Evolutionary conservation across 2,797 vertebrate species (phyloP).

Genomic region (Enteromius fasciolatus): DNA sequence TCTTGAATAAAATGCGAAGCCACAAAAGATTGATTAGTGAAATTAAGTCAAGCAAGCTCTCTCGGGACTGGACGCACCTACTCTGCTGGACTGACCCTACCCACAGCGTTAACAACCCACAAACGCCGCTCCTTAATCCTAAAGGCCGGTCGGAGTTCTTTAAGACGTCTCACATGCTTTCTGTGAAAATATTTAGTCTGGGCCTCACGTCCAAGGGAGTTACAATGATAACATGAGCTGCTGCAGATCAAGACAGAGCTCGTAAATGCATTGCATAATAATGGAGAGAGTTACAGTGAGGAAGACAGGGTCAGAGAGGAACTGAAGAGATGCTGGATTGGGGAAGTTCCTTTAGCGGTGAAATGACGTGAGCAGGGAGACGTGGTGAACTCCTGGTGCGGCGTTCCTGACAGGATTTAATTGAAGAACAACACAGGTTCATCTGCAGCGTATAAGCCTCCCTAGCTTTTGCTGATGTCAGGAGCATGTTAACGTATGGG

Average conservation of each 20-base stretch:
- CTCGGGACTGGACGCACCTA: background rate
- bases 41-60: background rate
- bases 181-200: constrained; percentile 68
- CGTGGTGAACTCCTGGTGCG: constrained; percentile 32
- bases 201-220: constrained; percentile 59
- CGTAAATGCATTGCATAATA: constrained; percentile 51
- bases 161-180: constrained; percentile 64
- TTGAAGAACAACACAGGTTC: constrained; percentile 68
- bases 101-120: constrained; percentile 22
- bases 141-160: constrained; percentile 33
- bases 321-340: constrained; percentile 13
- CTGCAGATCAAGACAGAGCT: constrained; percentile 48
- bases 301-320: background rate
- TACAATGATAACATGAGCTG: constrained; percentile 59
- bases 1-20: background rate
- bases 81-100: constrained; percentile 16
- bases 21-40: background rate
- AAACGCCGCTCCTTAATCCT: constrained; percentile 52
- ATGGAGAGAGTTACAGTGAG: constrained; percentile 13
- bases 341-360: constrained; percentile 45
- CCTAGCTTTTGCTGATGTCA: constrained; percentile 62
- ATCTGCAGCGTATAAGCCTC: constrained; percentile 59
- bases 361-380: constrained; percentile 57
- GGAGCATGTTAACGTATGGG: constrained; percentile 38
- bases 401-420: constrained; percentile 59